Evolutionary conservation across 2,888 invertebrate species (phyloP), one percentile per base, ranked within the genome.

Genomic region (Drosophila affinis): DNA sequence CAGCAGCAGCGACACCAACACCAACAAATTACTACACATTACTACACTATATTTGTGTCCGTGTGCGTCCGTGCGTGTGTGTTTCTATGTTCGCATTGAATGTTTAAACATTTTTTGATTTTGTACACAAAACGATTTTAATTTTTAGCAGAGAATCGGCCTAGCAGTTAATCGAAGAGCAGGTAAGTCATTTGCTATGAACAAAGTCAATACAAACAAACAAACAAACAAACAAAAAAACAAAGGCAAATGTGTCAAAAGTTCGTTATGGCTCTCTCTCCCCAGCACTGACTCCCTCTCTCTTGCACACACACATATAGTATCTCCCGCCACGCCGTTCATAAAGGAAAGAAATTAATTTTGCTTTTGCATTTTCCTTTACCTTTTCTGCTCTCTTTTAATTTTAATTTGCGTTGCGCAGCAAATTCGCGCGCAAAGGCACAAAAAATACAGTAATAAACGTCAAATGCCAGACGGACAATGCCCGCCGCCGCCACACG

Each of bases 351-450:
- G 48, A 74, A 75, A 56, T 62, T 69, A 75, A 74, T 72, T 80
- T 75, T 67, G 32, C 47, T 53, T 70, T 81, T 62, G 68, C 49
- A 59, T 58, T 46, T 39, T 14, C 59, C 45, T 60, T 64, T 77
- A 77, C 68, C 64, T 62, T 79, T 71, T 62, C 69, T 82, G 69
- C 53, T 27, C 60, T 73, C 48, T 72, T 67, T 80, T 80, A 75
- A 88, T 86, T 88, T 76, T 75, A 80, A 83, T 79, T 83, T 78
- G 71, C 74, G 76, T 75, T 86, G 87, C 88, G 83, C 88, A 86
- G 72, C 72, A 72, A 76, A 76, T 88, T 83, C 80, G 83, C 83
- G 83, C 83, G 88, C 88, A 87, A 79, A 82, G 68, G 72, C 76
- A 81, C 63, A 84, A 81, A 80, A 67, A 74, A 71, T 71, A 61